Evolutionary conservation across 2,113 vertebrate genomes (phyloP).

Genomic region (Phoxinus phoxinus): DNA sequence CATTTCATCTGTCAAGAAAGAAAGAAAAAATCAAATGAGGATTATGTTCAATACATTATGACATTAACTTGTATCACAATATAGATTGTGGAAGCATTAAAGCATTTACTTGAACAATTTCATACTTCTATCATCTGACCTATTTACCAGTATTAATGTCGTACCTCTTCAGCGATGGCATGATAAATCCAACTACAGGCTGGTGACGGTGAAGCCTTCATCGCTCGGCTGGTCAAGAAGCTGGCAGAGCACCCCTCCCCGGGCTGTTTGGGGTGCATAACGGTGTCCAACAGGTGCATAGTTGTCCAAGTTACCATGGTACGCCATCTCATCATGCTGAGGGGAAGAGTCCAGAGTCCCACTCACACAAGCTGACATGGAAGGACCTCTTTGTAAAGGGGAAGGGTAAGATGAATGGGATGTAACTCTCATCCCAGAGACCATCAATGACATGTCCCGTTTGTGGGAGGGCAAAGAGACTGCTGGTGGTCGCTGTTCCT

Average conservation of each 20-base stretch:
- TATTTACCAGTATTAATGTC: constrained; percentile 30
- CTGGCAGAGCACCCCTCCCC: constrained; percentile 92
- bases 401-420: constrained; percentile 67
- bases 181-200: constrained; percentile 86
- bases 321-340: constrained; percentile 84
- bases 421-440: constrained; percentile 73
- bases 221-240: constrained; percentile 93
- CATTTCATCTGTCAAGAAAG: constrained; percentile 72
- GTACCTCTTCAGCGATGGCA: constrained; percentile 75
- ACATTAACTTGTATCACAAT: not conserved
- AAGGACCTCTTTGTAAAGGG: constrained; percentile 69
- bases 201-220: constrained; percentile 98
- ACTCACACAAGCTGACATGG: constrained; percentile 67
- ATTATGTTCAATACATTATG: constrained; percentile 19
- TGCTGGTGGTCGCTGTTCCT: constrained; percentile 85
- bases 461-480: constrained; percentile 82
- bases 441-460: constrained; percentile 81
- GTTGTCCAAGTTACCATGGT: constrained; percentile 73
- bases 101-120: not conserved
- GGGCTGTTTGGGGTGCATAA: constrained; percentile 87
- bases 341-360: constrained; percentile 88
- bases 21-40: constrained; percentile 50
- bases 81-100: not conserved
- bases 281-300: constrained; percentile 90
- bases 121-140: not conserved